These are phyloP conservation scores for Agriopis marginaria DNA, from an alignment of 2,888 invertebrate species.

Conservation along the genomic window DNA sequence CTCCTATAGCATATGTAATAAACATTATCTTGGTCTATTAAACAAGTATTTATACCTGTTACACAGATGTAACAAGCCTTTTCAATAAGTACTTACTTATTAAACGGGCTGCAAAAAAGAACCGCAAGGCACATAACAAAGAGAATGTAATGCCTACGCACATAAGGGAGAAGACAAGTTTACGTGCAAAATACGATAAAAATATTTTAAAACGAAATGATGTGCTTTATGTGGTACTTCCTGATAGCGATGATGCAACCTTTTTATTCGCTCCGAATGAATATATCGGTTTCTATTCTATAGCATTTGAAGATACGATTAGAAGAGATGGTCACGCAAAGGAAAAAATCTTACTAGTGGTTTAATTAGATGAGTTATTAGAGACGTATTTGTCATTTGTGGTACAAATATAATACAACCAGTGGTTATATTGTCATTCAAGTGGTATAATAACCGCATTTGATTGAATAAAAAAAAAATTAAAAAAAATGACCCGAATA, in stretches of 20 bases:
- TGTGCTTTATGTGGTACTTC: slow-evolving; percentile 45
- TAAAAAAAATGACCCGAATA: too few species aligned
- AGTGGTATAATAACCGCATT: too few species aligned
- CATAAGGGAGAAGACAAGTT: slow-evolving; percentile 24
- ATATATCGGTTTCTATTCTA: slow-evolving; percentile 59
- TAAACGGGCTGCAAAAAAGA: slow-evolving; percentile 1
- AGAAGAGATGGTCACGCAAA: slow-evolving; percentile 62
- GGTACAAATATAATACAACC: too few species aligned
- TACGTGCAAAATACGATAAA: slow-evolving; percentile 61
- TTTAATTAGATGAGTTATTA: not conserved
- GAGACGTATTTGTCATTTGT: not conserved
- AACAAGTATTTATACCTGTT: slow-evolving; percentile 21
- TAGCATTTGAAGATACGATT: slow-evolving; percentile 55
- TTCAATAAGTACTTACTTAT: not conserved
- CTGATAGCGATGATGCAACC: slow-evolving; percentile 53
- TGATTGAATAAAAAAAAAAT: too few species aligned
- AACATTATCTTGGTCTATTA: slow-evolving; percentile 16
- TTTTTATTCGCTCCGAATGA: slow-evolving; percentile 50
- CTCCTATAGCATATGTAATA: slow-evolving; percentile 35
- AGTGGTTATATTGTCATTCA: too few species aligned
- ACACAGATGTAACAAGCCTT: slow-evolving; percentile 2
- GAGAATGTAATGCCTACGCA: not conserved
- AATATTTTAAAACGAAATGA: slow-evolving; percentile 48
- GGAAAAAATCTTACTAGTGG: slow-evolving; percentile 42
- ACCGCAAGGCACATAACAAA: slow-evolving; percentile 1